A percentile compares a stretch with the other conserved stretches of the same genome.
These are phyloP conservation scores for Porites australiensis DNA, from an alignment of 64 coral and sea anemone species.

Conservation along the genomic window DNA sequence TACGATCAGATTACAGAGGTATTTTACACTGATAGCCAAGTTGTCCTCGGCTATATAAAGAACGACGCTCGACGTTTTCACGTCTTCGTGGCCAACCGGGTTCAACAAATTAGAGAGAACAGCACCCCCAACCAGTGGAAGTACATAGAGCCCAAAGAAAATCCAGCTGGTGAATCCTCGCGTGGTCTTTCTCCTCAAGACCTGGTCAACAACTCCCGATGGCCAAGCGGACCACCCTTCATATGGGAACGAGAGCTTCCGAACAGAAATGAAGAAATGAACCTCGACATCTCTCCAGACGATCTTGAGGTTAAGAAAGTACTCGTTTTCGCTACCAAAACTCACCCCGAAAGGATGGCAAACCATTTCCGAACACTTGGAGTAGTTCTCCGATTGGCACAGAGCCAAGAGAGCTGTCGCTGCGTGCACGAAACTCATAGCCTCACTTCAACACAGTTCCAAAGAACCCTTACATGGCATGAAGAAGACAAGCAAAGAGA, in stretches of 20 bases:
- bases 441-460: neutral
- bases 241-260: constrained; percentile 38
- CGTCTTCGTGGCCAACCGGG: constrained; percentile 30
- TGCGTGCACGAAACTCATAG: constrained; percentile 17
- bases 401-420: constrained; percentile 51
- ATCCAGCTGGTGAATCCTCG: constrained; percentile 31
- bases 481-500: constrained; percentile 16
- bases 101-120: constrained; percentile 30
- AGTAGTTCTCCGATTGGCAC: constrained; percentile 46
- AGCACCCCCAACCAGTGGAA: constrained; percentile 27
- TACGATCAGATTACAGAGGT: constrained; percentile 17
- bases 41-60: constrained; percentile 23
- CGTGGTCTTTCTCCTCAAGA: constrained; percentile 34
- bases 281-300: neutral
- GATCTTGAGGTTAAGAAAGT: constrained; percentile 52
- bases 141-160: constrained; percentile 18
- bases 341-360: neutral
- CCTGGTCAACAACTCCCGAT: constrained; percentile 20
- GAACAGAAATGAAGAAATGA: neutral
- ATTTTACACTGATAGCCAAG: constrained; percentile 43
- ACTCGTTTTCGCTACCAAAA: neutral
- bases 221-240: constrained; percentile 43
- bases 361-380: constrained; percentile 14
- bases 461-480: neutral
- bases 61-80: constrained; percentile 40